Evolutionary conservation across 1,140 invertebrate species (phyloP).

Genomic region (Drosophila lacteicornis): DNA sequence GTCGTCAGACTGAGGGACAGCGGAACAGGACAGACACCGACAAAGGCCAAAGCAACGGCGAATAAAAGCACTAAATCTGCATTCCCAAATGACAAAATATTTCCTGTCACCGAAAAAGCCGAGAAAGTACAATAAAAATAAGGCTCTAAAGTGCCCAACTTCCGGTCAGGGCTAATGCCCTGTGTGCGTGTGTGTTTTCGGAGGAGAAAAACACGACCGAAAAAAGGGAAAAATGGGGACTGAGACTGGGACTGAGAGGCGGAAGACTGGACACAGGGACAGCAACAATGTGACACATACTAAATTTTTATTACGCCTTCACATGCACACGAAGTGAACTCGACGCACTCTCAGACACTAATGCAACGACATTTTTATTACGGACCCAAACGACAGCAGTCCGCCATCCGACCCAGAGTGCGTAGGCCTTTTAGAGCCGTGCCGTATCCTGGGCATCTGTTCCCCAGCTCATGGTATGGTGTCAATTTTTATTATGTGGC

Average conservation of each 20-base stretch:
- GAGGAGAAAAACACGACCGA: neutral
- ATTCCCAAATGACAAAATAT: constrained; percentile 67
- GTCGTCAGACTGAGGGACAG: constrained; percentile 28
- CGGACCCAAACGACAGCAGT: constrained; percentile 61
- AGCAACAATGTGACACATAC: constrained; percentile 79
- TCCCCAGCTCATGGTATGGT: constrained; percentile 38
- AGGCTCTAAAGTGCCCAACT: constrained; percentile 73
- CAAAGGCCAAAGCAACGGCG: constrained; percentile 25
- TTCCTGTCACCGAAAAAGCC: constrained; percentile 15
- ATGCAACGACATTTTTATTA: constrained; percentile 82
- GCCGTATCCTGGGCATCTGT: constrained; percentile 1
- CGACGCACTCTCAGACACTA: constrained; percentile 54
- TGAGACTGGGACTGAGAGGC: no score
- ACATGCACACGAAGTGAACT: constrained; percentile 21
- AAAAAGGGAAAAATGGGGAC: constrained; percentile 11
- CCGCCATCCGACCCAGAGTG: neutral
- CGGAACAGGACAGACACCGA: neutral
- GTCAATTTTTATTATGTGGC: constrained; percentile 79
- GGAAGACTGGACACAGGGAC: constrained; percentile 1
- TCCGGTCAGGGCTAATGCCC: constrained; percentile 68
- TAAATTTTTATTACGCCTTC: constrained; percentile 76
- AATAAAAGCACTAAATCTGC: constrained; percentile 61
- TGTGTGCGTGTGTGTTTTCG: neutral
- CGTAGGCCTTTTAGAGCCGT: constrained; percentile 59
- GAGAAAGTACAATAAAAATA: constrained; percentile 32